Percentiles rank a stretch among this genome's conserved stretches.
Conservation (phyloP, 2,113 vertebrate genomes). For the Tapirus terrestris region DNA sequence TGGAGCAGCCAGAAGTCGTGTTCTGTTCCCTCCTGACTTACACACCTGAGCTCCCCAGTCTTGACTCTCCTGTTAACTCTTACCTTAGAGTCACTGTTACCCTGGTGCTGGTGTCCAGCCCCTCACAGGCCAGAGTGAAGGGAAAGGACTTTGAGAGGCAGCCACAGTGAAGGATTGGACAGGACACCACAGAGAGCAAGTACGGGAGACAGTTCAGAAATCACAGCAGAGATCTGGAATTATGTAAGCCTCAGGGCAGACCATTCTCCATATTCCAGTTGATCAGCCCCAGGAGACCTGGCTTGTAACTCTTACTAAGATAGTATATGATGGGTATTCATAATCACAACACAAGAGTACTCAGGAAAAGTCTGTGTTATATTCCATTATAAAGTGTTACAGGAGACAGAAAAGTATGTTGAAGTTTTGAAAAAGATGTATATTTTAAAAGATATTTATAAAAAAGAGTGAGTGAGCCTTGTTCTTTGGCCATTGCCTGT, state of each 20-base stretch:
- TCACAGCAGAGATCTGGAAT: background rate
- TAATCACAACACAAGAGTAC: accelerated
- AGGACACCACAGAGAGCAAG: background rate
- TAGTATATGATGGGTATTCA: accelerated
- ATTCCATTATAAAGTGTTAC: accelerated
- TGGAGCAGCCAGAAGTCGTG: background rate
- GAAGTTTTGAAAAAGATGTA: background rate
- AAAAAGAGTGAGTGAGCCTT: background rate
- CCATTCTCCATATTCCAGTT: accelerated
- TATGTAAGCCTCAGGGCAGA: background rate
- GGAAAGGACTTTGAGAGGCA: background rate
- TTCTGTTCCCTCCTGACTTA: accelerated
- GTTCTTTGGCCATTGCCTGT: background rate
- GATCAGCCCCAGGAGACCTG: background rate
- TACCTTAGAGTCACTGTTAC: background rate
- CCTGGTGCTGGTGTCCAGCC: background rate
- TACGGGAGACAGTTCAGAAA: background rate
- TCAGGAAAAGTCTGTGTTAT: background rate
- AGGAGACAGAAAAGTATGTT: background rate
- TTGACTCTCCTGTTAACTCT: background rate
- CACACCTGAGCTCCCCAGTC: background rate
- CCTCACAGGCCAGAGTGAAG: background rate
- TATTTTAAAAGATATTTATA: background rate
- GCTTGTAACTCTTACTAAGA: accelerated
- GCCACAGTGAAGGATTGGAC: background rate